Percentiles rank a stretch among this genome's conserved stretches.
Evolutionary conservation across 1,140 invertebrate genomes (phyloP).

Genomic region (Neodiprion virginianus): DNA sequence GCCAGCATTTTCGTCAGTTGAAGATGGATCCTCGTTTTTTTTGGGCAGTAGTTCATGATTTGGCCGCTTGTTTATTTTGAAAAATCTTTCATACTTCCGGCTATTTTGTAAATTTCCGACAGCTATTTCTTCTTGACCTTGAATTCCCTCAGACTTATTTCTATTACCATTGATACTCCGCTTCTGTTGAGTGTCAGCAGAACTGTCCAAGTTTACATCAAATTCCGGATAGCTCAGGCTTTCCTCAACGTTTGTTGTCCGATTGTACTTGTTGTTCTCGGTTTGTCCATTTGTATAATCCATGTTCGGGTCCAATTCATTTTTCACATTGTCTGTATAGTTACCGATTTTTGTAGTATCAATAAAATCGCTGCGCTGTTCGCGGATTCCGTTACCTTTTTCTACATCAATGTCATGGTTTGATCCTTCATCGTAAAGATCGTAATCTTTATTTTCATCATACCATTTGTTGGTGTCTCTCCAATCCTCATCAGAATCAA

Average conservation of each 20-base stretch:
- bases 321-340: constrained; percentile 29
- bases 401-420: constrained; percentile 31
- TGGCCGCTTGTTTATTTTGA: constrained; percentile 19
- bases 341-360: constrained; percentile 20
- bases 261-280: constrained; percentile 30
- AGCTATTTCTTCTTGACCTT: constrained; percentile 43
- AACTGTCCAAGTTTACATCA: constrained; percentile 22
- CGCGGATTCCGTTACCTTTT: constrained; percentile 37
- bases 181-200: constrained; percentile 20
- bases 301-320: constrained; percentile 40
- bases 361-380: constrained; percentile 41
- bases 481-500: constrained; percentile 30
- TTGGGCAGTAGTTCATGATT: constrained; percentile 36
- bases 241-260: constrained; percentile 15
- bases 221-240: constrained; percentile 33
- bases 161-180: constrained; percentile 19
- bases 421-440: constrained; percentile 40
- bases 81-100: constrained; percentile 18
- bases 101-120: constrained; percentile 18
- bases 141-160: constrained; percentile 29
- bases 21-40: neutral
- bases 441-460: constrained; percentile 42
- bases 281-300: constrained; percentile 44
- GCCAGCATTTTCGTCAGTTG: neutral
- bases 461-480: constrained; percentile 41